Conservation (phyloP, 2,797 vertebrate genomes). For the Psittacula echo region DNA sequence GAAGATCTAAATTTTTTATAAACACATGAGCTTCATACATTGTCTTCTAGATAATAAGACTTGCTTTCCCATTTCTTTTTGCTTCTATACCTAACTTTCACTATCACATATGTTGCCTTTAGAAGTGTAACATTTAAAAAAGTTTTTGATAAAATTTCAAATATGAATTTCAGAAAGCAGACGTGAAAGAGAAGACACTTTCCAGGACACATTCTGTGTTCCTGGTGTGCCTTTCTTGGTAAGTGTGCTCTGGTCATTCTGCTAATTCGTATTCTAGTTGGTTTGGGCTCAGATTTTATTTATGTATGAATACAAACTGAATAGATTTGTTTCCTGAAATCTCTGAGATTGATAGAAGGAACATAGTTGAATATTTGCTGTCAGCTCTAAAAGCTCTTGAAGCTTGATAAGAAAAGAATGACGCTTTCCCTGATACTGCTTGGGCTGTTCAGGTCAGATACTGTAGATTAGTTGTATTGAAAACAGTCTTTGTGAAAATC, state of each 20-base stretch:
- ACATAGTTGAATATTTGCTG: not conserved
- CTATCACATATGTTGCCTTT: not conserved
- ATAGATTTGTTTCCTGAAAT: slow-evolving; percentile 18
- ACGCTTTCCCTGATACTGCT: not conserved
- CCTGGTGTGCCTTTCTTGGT: not conserved
- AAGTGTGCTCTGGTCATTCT: not conserved
- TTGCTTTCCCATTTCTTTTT: not conserved
- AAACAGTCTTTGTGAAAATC: slow-evolving; percentile 1
- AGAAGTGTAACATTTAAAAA: not conserved
- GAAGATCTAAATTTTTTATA: not conserved
- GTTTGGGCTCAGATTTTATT: slow-evolving; percentile 17
- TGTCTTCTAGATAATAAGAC: not conserved
- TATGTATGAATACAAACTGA: not conserved
- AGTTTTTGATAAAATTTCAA: not conserved
- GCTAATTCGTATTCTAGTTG: not conserved
- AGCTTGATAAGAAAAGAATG: slow-evolving; percentile 20
- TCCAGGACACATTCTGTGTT: not conserved
- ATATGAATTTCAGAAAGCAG: not conserved
- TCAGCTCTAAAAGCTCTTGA: slow-evolving; percentile 26
- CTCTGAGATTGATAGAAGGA: not conserved
- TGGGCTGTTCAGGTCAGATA: slow-evolving; percentile 25
- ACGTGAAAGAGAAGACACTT: not conserved
- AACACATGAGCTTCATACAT: not conserved
- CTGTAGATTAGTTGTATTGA: slow-evolving; percentile 8
- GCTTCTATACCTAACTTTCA: not conserved